Conservation (phyloP, 2,888 invertebrate genomes). For the Archips crataeganus region DNA sequence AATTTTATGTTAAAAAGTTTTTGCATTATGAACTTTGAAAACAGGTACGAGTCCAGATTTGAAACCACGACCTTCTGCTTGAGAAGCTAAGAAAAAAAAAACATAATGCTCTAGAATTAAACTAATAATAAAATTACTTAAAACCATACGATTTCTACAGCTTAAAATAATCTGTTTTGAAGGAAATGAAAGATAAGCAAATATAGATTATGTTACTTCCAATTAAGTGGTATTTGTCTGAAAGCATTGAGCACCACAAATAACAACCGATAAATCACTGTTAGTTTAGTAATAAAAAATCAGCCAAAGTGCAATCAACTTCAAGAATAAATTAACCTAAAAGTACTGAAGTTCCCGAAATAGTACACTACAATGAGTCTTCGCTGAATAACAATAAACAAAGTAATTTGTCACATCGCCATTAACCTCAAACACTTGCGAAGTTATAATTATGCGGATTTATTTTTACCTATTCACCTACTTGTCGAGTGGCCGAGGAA, state of each 20-base stretch:
- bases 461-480: slow-evolving; percentile 32
- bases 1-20: too few relatives aligned
- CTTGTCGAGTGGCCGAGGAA: slow-evolving; percentile 20
- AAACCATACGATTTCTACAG: too few relatives aligned
- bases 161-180: too few relatives aligned
- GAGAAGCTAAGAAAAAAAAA: too few relatives aligned
- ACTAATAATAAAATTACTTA: too few relatives aligned
- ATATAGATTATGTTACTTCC: neutral
- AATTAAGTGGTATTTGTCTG: neutral
- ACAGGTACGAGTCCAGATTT: too few relatives aligned
- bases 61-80: too few relatives aligned
- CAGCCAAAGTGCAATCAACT: neutral
- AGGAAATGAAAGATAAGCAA: too few relatives aligned
- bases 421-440: slow-evolving; percentile 15
- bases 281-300: neutral
- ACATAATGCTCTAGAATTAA: too few relatives aligned
- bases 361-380: slow-evolving; percentile 10
- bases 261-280: neutral
- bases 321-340: slow-evolving; percentile 18
- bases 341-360: neutral
- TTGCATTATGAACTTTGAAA: too few relatives aligned
- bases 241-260: neutral
- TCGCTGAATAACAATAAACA: slow-evolving; percentile 10
- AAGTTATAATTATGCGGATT: slow-evolving; percentile 22
- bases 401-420: slow-evolving; percentile 14